Evolutionary conservation across 2,888 invertebrate species (phyloP).

Genomic region (Lottia gigantea): DNA sequence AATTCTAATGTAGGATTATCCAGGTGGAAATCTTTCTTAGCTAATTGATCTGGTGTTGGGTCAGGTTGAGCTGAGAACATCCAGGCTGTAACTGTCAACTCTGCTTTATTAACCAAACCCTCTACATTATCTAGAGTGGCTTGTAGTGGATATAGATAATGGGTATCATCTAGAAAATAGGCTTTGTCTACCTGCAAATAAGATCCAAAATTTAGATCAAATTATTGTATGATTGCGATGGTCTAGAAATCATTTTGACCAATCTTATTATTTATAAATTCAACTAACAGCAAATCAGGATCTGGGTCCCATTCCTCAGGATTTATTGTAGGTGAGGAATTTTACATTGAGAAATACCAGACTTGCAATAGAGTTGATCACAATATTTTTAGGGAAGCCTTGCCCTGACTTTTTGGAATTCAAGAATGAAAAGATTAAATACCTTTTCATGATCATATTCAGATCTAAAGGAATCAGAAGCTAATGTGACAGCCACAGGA

Average conservation of each 20-base stretch:
- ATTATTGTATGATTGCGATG: no score
- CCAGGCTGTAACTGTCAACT: constrained; percentile 32
- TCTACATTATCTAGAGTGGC: constrained; percentile 28
- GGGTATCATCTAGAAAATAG: constrained; percentile 32
- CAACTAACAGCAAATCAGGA: no score
- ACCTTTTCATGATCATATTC: background rate
- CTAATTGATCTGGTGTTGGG: constrained; percentile 21
- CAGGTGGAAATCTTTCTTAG: constrained; percentile 27
- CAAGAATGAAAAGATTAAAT: no score
- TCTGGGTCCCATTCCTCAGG: no score
- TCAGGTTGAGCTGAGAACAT: constrained; percentile 26
- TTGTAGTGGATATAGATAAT: constrained; percentile 34
- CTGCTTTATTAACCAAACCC: constrained; percentile 27
- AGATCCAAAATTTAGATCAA: no score
- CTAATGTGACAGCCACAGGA: constrained; percentile 29
- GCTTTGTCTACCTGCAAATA: constrained; percentile 29
- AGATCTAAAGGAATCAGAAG: background rate
- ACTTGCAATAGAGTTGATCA: no score
- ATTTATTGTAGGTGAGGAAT: no score
- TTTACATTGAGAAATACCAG: no score
- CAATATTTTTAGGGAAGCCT: no score
- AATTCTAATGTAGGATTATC: constrained; percentile 5
- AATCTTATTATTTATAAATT: no score
- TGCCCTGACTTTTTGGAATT: no score
- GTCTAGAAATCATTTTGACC: no score